These are phyloP conservation scores for Limonius californicus DNA, from an alignment of 1,140 invertebrate genomes.

Conservation along the genomic window DNA sequence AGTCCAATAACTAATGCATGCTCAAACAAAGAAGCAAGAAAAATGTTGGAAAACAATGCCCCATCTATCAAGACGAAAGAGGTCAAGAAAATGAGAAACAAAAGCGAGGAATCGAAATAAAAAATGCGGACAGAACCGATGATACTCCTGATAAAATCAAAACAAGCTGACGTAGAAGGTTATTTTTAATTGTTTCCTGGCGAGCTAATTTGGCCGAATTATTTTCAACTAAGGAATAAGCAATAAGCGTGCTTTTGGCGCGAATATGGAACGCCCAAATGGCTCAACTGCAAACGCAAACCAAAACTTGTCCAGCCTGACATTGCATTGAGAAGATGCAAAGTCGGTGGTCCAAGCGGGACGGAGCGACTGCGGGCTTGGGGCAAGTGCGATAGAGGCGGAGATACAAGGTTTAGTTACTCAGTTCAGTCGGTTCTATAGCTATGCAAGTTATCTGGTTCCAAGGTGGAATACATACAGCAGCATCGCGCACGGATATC, in stretches of 20 bases:
- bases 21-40: slow-evolving; percentile 4
- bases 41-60: slow-evolving; percentile 7
- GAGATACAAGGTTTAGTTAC: not conserved
- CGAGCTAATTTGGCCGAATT: too few relatives aligned
- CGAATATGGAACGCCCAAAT: not conserved
- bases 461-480: slow-evolving; percentile 19
- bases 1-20: not conserved
- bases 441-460: slow-evolving; percentile 17
- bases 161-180: not conserved
- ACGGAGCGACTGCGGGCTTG: not conserved
- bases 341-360: slow-evolving; percentile 1
- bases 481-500: slow-evolving; percentile 19
- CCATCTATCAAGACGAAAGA: slow-evolving; percentile 2
- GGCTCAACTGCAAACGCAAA: not conserved
- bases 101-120: not conserved
- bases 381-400: not conserved
- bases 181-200: too few relatives aligned
- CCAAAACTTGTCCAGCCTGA: not conserved
- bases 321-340: not conserved
- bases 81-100: slow-evolving; percentile 1
- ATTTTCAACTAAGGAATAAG: too few relatives aligned
- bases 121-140: not conserved
- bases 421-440: not conserved
- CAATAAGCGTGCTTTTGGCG: not conserved
- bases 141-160: not conserved